These are phyloP conservation scores for Nyctibius bracteatus DNA, from an alignment of 2,113 vertebrate species.

Conservation along the genomic window DNA sequence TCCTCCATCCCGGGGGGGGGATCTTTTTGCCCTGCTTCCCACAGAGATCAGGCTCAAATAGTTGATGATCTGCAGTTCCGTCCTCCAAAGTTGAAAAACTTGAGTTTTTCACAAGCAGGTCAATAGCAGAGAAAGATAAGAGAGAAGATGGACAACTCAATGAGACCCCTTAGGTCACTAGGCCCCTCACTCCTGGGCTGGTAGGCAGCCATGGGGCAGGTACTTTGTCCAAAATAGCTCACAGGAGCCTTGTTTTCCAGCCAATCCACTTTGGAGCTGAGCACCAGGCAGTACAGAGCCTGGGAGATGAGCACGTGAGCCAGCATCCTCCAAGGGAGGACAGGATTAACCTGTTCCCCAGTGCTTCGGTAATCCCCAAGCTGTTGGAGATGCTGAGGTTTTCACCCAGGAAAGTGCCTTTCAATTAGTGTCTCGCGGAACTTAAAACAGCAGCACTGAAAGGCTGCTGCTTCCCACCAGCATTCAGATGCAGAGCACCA, in stretches of 20 bases:
- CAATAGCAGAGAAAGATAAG: background rate
- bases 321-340: background rate
- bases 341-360: background rate
- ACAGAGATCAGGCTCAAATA: background rate
- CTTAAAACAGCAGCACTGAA: background rate
- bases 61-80: rapidly evolving
- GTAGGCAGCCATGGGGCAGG: background rate
- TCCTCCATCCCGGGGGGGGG: background rate
- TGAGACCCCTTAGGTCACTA: too few species aligned
- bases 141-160: background rate
- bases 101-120: background rate
- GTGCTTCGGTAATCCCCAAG: background rate
- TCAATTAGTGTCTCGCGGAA: background rate
- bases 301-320: rapidly evolving
- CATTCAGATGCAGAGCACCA: background rate
- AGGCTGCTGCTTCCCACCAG: background rate
- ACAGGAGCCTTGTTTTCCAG: background rate
- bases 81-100: background rate
- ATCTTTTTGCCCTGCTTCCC: background rate
- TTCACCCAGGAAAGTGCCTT: background rate
- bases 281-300: background rate
- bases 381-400: background rate
- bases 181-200: rapidly evolving
- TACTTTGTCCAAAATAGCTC: background rate
- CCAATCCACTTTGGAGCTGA: background rate